Evolutionary conservation across 2,797 vertebrate species (phyloP).

Genomic region (Karalla daura): DNA sequence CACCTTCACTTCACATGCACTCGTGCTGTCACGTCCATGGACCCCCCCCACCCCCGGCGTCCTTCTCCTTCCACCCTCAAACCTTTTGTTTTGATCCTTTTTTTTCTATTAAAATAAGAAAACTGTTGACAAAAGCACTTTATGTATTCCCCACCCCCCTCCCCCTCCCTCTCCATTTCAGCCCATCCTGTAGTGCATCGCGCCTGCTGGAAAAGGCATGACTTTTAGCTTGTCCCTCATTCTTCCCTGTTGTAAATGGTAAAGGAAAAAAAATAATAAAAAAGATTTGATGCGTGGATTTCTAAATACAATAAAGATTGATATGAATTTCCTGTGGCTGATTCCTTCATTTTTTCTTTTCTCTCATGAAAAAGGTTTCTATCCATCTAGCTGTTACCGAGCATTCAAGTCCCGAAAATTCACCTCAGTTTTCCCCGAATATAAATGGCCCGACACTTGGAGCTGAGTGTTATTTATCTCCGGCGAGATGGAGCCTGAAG

Average conservation of each 20-base stretch:
- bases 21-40: slow-evolving; percentile 62
- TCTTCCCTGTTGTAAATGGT: slow-evolving; percentile 81
- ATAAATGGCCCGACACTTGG: slow-evolving; percentile 7
- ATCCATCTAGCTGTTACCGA: too few relatives aligned
- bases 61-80: slow-evolving; percentile 67
- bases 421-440: slow-evolving; percentile 6
- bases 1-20: slow-evolving; percentile 63
- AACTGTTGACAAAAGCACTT: slow-evolving; percentile 97
- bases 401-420: neutral
- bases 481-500: slow-evolving; percentile 38
- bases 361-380: too few relatives aligned
- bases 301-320: slow-evolving; percentile 91
- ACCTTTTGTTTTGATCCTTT: slow-evolving; percentile 82
- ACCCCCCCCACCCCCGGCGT: slow-evolving; percentile 29
- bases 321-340: slow-evolving; percentile 81
- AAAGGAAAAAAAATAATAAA: slow-evolving; percentile 67
- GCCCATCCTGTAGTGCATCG: slow-evolving; percentile 82
- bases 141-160: slow-evolving; percentile 87
- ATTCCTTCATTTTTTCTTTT: slow-evolving; percentile 23
- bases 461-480: slow-evolving; percentile 36
- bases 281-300: slow-evolving; percentile 87
- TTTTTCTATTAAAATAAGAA: slow-evolving; percentile 85
- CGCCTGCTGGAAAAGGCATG: slow-evolving; percentile 82
- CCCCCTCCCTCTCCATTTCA: slow-evolving; percentile 65
- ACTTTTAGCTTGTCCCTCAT: slow-evolving; percentile 79